phyloP scores from a whole-genome alignment of 2,797 vertebrate species.

The Siniperca obscura region DNA sequence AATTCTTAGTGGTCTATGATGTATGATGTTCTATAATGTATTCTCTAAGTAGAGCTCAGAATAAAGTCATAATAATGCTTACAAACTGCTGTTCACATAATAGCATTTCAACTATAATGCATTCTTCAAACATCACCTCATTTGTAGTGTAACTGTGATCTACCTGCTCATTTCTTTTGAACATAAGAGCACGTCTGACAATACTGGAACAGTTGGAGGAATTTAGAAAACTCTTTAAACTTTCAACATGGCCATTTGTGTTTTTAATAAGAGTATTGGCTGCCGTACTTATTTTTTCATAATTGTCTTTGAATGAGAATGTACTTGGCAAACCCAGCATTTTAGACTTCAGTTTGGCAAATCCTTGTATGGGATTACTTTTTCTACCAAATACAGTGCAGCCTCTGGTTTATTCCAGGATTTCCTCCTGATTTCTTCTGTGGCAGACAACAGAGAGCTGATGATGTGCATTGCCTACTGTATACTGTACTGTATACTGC shows the following conservation, averaged over 20 bases:
- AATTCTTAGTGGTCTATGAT: background rate
- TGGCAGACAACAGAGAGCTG: constrained; percentile 8
- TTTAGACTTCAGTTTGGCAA: constrained; percentile 30
- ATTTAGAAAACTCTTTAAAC: constrained; percentile 4
- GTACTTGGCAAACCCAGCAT: constrained; percentile 26
- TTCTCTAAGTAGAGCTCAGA: background rate
- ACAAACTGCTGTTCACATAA: background rate
- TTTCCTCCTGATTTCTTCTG: constrained; percentile 35
- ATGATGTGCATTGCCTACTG: background rate
- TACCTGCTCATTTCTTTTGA: constrained; percentile 14
- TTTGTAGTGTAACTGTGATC: background rate
- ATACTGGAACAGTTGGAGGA: background rate
- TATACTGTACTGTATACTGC: no score
- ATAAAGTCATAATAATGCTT: background rate
- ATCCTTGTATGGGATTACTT: constrained; percentile 30
- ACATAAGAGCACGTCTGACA: background rate
- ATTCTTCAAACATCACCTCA: background rate
- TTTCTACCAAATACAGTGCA: constrained; percentile 8
- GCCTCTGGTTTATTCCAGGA: constrained; percentile 19
- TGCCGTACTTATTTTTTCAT: constrained; percentile 12
- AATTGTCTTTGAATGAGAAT: constrained; percentile 36
- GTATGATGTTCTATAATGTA: background rate
- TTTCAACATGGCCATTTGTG: constrained; percentile 19
- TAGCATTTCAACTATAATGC: background rate
- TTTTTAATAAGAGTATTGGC: constrained; percentile 30